Evolutionary conservation across 1,140 invertebrate species (phyloP), one percentile per base, ranked within the genome.

Genomic region (Neodiprion lecontei): DNA sequence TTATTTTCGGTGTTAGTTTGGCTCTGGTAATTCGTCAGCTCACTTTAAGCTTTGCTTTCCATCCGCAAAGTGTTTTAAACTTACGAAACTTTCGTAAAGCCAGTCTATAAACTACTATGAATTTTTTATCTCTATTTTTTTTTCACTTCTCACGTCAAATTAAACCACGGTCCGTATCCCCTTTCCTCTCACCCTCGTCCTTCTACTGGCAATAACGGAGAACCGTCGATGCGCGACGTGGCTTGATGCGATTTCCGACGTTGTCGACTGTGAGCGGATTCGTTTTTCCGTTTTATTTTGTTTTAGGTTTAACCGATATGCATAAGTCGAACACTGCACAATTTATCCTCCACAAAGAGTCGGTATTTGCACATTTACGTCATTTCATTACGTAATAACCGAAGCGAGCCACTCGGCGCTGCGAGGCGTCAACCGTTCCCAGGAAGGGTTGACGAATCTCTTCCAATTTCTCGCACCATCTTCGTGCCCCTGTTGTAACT

Each of bases 401-500:
- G 53, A 61, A 61, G 53, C 11, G 53, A 14, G 53, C 53, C 53
- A 61, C 5, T 61, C 53, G 11, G 53, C 11, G 53, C 11, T 61
- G 11, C 53, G 53, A 61, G 3, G 53, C 28, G 53, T 61, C 53
- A 61, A 61, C 53, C 53, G 53, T 61, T 61, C 8, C 53, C 53
- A 17, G 53, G 53, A 17, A 61, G 9, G 5, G n/a, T 61, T 61
- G n/a, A 61, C 9, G 53, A 61, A 17, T 61, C 53, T 61, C 9
- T 61, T 9, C 53, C 53, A 61, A 61, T 61, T 61, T 61, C 53
- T 61, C n/a, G 53, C 53, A 61, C 53, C 53, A 61, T 61, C n/a
- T 61, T 5, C 11, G n/a, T 40, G 28, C 28, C 17, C 17, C 17
- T 21, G 17, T 21, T 21, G 17, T 21, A 21, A 21, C 17, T 1